Conservation (phyloP, 2,113 vertebrate species). For the Camelus dromedarius region DNA sequence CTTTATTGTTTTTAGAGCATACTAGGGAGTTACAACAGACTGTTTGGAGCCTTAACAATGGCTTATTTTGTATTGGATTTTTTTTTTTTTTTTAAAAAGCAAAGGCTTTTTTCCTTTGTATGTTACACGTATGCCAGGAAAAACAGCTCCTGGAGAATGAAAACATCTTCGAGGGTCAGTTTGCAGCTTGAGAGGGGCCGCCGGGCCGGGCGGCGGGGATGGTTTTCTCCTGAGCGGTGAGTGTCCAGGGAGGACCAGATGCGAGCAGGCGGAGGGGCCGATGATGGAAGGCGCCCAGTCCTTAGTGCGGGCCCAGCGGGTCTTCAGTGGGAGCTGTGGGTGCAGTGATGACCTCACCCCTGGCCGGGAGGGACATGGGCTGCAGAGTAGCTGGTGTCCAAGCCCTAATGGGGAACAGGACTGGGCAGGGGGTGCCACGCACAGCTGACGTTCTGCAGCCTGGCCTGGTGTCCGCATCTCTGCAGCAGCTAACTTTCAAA, state of each 20-base stretch:
- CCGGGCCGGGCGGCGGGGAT: conserved; percentile 43
- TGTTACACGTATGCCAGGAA: conserved; percentile 78
- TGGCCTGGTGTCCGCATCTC: background rate
- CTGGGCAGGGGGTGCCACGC: background rate
- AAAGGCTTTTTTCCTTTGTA: conserved; percentile 68
- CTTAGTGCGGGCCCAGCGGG: background rate
- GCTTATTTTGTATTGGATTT: conserved; percentile 79
- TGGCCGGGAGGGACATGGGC: background rate
- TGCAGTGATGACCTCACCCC: background rate
- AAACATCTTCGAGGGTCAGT: conserved; percentile 77
- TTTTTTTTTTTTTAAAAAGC: conserved; percentile 54
- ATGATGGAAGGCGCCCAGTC: background rate
- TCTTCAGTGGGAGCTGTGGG: background rate
- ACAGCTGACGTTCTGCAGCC: background rate
- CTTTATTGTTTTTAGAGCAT: conserved; percentile 76
- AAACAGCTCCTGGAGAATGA: conserved; percentile 80
- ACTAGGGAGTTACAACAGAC: conserved; percentile 76
- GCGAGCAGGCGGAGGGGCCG: background rate
- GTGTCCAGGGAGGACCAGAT: background rate
- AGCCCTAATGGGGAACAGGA: conserved; percentile 14
- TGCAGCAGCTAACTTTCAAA: background rate
- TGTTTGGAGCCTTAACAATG: conserved; percentile 79
- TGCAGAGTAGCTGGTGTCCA: background rate
- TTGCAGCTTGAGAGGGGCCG: conserved; percentile 70
- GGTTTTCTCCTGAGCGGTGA: conserved; percentile 43